Conservation (phyloP, 2,888 invertebrate species). For the Schizaphis graminum region DNA sequence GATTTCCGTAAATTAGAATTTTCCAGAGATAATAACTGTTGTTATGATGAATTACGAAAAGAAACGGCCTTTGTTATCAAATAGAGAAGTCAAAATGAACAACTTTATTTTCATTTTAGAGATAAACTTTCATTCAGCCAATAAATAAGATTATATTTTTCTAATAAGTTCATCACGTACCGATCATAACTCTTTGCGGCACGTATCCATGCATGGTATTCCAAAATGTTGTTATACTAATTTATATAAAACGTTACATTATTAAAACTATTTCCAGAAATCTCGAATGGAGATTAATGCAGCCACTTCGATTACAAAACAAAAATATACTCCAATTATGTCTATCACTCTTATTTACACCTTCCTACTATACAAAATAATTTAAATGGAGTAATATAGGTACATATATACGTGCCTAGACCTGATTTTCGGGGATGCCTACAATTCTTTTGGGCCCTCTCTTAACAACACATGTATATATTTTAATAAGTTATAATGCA, state of each 20-base stretch:
- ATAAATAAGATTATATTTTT: background rate
- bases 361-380: background rate
- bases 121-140: background rate
- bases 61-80: background rate
- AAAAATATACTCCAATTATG: too few relatives aligned
- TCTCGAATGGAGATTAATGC: background rate
- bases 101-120: background rate
- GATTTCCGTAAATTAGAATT: background rate
- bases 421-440: too few relatives aligned
- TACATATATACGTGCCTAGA: too few relatives aligned
- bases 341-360: too few relatives aligned
- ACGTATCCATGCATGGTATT: background rate
- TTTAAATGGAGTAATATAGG: background rate
- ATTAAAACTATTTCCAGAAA: background rate
- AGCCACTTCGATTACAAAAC: background rate
- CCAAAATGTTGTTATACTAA: background rate
- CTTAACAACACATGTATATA: too few relatives aligned
- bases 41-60: background rate
- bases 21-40: background rate
- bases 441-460: too few relatives aligned
- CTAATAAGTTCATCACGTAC: background rate
- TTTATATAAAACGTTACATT: background rate
- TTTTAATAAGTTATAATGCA: too few relatives aligned
- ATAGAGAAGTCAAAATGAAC: background rate
- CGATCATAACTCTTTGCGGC: background rate